These are phyloP conservation scores for Plecotus auritus DNA, from an alignment of 2,113 vertebrate species.

Conservation along the genomic window DNA sequence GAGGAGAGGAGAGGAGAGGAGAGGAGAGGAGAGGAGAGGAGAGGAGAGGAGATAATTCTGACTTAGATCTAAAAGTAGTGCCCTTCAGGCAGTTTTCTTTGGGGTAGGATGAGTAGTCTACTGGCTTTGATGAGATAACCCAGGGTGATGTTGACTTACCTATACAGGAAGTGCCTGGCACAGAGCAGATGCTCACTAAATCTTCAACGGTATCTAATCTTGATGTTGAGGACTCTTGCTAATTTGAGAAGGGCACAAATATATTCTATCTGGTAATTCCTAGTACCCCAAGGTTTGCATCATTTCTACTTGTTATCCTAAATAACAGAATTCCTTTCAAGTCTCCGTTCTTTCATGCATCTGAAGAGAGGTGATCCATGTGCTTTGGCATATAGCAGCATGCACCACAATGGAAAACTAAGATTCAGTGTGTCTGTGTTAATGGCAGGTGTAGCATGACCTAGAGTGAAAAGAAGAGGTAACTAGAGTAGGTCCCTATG, in stretches of 20 bases:
- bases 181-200: neutral
- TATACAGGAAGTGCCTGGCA: neutral
- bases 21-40: neutral
- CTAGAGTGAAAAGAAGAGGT: slow-evolving; percentile 29
- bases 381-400: neutral
- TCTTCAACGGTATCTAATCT: neutral
- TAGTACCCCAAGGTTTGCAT: neutral
- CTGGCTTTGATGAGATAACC: neutral
- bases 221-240: neutral
- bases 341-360: neutral
- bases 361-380: neutral
- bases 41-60: neutral
- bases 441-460: slow-evolving; percentile 31
- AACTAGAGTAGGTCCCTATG: neutral
- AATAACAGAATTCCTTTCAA: neutral
- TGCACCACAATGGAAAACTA: neutral
- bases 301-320: neutral
- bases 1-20: neutral
- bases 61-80: neutral
- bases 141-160: neutral
- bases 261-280: neutral
- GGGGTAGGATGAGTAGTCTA: neutral
- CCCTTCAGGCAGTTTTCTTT: neutral
- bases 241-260: neutral
- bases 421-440: slow-evolving; percentile 12